Percentiles rank a stretch among this genome's conserved stretches.
Conservation (phyloP, 2,888 invertebrate genomes). For the Ennomos erosarius region DNA sequence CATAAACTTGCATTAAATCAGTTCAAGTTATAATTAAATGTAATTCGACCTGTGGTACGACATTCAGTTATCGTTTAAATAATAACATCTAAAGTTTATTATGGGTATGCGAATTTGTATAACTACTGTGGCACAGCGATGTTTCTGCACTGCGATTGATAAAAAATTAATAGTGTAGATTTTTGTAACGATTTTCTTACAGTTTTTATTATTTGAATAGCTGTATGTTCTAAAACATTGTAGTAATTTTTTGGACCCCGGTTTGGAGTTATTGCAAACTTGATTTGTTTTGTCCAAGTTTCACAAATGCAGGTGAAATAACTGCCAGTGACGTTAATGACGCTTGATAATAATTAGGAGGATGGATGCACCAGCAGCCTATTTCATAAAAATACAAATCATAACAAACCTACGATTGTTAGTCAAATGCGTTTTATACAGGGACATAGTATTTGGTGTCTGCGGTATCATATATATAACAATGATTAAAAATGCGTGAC, state of each 20-base stretch:
- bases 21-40: constrained; percentile 20
- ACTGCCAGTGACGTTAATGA: neutral
- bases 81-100: constrained; percentile 17
- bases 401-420: too few species aligned
- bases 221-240: too few species aligned
- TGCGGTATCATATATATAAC: too few species aligned
- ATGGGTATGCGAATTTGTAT: constrained; percentile 30
- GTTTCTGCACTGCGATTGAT: constrained; percentile 45
- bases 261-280: constrained; percentile 2
- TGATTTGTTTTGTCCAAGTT: neutral
- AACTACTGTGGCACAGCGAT: constrained; percentile 42
- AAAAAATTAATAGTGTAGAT: constrained; percentile 2
- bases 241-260: too few species aligned
- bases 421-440: too few species aligned
- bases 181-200: neutral
- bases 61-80: constrained; percentile 29
- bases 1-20: neutral
- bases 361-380: too few species aligned
- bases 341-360: too few species aligned
- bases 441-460: too few species aligned
- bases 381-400: too few species aligned
- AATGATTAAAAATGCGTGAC: too few species aligned
- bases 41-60: constrained; percentile 39
- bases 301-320: neutral
- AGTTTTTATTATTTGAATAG: too few species aligned